Base-by-base conservation (phyloP, 2,113 vertebrate genomes). In the Pterocles orientalis region DNA sequence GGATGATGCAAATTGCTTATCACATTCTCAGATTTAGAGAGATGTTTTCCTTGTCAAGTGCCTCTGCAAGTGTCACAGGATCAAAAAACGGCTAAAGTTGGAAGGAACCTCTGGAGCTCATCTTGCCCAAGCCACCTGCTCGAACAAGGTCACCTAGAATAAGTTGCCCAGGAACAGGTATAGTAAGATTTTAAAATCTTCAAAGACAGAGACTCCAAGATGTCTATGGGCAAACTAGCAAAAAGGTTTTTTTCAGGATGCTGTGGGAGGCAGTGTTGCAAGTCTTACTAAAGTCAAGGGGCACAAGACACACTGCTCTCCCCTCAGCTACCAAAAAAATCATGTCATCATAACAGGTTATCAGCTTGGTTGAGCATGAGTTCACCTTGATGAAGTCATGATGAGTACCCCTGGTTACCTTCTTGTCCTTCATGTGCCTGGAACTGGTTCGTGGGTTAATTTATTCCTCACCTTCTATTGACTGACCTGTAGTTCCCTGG, bases 131-230 rank as follows among this genome's bases (percentile, higher is more conserved):
- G 18, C 0, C 3, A 2, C 3, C 28, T 45, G 18, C 15, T 76
- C 14, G 33, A 53, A 26, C 2, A 83, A 31, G 26, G 45, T 86
- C 24, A 48, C 6, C 12, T 25, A 76, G 26, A 53, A 50, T 26
- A 61, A 2, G 18, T 71, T 24, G 1, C 13, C n/a, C 6, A 45
- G 4, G 9, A 60, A 8, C 1, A 25, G 4, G 5, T 13, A 7
- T 24, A 56, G 24, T 15, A 53, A 29, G 13, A 47, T 60, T 72
- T 60, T 41, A 0, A 36, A 29, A 23, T 43, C 8, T 62, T 75
- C 45, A 66, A 28, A 5, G 7, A 45, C 5, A 76, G 13, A 57
- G 4, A 43, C 7, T 47, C 14, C 8, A 82, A 21, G 70, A 47
- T 4, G 39, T 2, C 45, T 79, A 19, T 57, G 7, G 14, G 16